Evolutionary conservation across 92 coral and sea anemone genomes (phyloP).

Genomic region (Parazoanthus darwini): DNA sequence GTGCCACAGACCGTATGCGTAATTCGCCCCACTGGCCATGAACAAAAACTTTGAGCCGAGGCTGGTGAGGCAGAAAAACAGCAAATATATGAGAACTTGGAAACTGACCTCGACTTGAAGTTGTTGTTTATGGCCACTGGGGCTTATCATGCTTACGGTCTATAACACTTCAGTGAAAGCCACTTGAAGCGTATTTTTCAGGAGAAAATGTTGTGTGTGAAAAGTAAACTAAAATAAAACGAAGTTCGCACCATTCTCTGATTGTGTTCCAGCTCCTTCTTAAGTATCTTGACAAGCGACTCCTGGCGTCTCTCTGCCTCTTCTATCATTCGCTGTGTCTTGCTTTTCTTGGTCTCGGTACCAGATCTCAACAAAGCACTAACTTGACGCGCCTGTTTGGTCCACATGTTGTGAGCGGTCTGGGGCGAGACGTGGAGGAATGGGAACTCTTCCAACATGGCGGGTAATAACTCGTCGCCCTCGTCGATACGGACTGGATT

Average conservation of each 20-base stretch:
- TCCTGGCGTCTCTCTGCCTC: constrained; percentile 95
- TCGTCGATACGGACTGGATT: constrained; percentile 28
- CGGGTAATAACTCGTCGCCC: constrained; percentile 72
- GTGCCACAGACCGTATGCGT: background rate
- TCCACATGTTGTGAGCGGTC: constrained; percentile 94
- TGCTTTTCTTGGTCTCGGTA: constrained; percentile 65
- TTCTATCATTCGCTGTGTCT: constrained; percentile 83
- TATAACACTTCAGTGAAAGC: too few relatives aligned
- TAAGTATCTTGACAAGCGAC: constrained; percentile 77
- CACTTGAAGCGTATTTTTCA: background rate
- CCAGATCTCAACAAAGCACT: constrained; percentile 69
- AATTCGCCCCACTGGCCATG: too few relatives aligned
- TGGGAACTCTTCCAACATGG: constrained; percentile 95
- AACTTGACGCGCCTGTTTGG: constrained; percentile 89
- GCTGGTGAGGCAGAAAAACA: too few relatives aligned
- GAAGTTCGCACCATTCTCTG: constrained; percentile 85
- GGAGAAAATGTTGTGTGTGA: background rate
- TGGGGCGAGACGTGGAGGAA: constrained; percentile 99
- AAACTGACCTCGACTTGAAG: too few relatives aligned
- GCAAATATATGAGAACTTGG: too few relatives aligned
- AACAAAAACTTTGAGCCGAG: too few relatives aligned
- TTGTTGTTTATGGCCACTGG: too few relatives aligned
- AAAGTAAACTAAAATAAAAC: background rate
- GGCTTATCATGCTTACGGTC: too few relatives aligned
- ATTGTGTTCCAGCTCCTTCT: constrained; percentile 87